Base-by-base conservation (phyloP, 2,888 invertebrate species). In the Bombylius discolor region DNA sequence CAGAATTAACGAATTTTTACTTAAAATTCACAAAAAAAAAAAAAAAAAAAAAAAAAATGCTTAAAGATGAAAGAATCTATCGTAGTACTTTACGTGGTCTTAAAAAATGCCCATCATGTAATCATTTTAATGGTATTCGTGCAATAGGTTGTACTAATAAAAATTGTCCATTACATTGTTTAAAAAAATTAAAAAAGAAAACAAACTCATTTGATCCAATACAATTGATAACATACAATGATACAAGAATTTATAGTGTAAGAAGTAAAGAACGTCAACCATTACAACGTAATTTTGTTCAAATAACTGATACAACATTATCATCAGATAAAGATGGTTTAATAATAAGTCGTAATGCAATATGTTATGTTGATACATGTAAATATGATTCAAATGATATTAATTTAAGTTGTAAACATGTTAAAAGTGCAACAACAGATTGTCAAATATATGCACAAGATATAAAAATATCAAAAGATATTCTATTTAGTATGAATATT, bases 231-330 rank as follows among this genome's bases (percentile, higher is more conserved):
- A 84, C 84, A 1, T 78, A 79, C 6, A 79, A 81, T 1, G 74
- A 78, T 0, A 78, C 79, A 4, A 78, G 80, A 64, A 74, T 83
- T 12, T 89, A 80, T 66, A 88, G 88, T 4, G 83, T 89, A 3
- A 71, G 84, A 50, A 78, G 83, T 3, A 76, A 82, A 51, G 86
- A 86, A 61, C 79, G 81, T 60, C 83, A 84, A 0, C 81, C 83
- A 2, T 84, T 86, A 59, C 81, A 82, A 55, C 74, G 89, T 47
- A 87, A 84, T 33, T 89, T 89, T 70, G 88, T 89, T 3, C 84
- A 84, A 60, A 66, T 74, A 70, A 63, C 78, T 69, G 64, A 74
- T 68, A 60, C 73, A 62, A 59, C 72, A 58, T 66, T 70, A 5
- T 61, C 73, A 36, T 67, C 70, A 11, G 67, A 72, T 61, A 61